Percentiles rank a stretch among this genome's conserved stretches.
phyloP scores from a whole-genome alignment of 2,797 vertebrate species.

The Pempheris klunzingeri region DNA sequence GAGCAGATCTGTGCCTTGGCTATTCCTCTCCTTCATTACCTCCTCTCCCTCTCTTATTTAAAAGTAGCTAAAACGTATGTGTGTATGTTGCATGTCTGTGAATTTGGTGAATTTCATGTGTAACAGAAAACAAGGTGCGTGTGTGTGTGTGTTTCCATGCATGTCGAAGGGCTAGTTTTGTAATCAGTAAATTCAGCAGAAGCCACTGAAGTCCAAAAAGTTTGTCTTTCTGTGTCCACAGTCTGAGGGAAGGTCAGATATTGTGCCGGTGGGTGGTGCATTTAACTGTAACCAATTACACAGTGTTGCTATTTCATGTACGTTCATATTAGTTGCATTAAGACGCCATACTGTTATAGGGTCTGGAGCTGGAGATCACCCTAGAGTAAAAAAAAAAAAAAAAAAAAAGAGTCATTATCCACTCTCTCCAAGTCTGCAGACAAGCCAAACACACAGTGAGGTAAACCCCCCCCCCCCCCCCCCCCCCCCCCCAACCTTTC shows the following conservation, averaged over 20 bases:
- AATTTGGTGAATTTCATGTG: background rate
- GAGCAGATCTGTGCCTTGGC: constrained; percentile 34
- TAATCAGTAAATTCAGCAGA: constrained; percentile 18
- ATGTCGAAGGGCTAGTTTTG: constrained; percentile 6
- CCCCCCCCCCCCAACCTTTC: too few species aligned
- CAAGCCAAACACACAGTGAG: background rate
- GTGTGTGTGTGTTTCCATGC: constrained; percentile 3
- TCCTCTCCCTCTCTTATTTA: constrained; percentile 4
- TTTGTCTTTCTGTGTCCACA: constrained; percentile 12
- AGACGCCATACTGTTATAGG: constrained; percentile 5
- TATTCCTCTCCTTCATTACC: constrained; percentile 25
- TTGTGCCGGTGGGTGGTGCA: constrained; percentile 17
- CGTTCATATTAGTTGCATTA: constrained; percentile 32
- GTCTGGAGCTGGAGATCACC: background rate
- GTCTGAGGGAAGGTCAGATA: constrained; percentile 11
- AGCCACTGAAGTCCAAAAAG: background rate
- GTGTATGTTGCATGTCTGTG: too few species aligned
- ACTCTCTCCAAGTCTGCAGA: background rate
- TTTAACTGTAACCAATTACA: constrained; percentile 18
- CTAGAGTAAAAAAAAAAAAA: background rate
- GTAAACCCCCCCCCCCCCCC: too few species aligned
- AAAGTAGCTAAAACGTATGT: background rate
- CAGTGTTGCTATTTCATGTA: constrained; percentile 32
- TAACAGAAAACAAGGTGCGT: background rate
- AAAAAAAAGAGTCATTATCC: background rate